Percentiles rank a stretch among this genome's conserved stretches.
Conservation (phyloP, 2,888 invertebrate genomes). For the Trichacis sp. region DNA sequence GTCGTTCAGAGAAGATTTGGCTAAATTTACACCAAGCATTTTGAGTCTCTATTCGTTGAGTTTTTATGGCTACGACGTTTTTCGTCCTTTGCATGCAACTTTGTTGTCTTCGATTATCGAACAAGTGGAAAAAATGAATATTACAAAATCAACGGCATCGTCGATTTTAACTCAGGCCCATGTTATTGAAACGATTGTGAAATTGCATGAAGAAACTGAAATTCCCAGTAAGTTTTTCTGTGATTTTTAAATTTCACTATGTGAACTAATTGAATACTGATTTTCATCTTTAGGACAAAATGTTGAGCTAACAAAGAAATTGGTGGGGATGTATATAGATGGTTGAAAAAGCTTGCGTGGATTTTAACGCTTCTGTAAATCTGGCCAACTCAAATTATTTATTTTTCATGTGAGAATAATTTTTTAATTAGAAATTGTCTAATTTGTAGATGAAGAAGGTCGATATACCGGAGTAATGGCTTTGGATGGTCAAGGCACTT, state of each 20-base stretch:
- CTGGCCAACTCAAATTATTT: too few relatives aligned
- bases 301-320: background rate
- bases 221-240: background rate
- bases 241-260: background rate
- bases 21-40: slow-evolving; percentile 52
- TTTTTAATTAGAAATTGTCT: slow-evolving; percentile 5
- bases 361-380: background rate
- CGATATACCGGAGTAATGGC: slow-evolving; percentile 75
- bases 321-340: background rate
- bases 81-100: slow-evolving; percentile 52
- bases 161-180: slow-evolving; percentile 50
- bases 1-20: slow-evolving; percentile 53
- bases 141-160: slow-evolving; percentile 51
- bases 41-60: slow-evolving; percentile 39
- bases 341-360: background rate
- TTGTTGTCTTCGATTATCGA: slow-evolving; percentile 48
- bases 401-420: background rate
- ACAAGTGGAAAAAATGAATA: slow-evolving; percentile 50
- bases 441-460: slow-evolving; percentile 64
- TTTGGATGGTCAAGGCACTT: slow-evolving; percentile 76
- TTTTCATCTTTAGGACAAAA: background rate
- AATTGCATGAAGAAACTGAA: slow-evolving; percentile 25
- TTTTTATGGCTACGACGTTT: slow-evolving; percentile 56
- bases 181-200: slow-evolving; percentile 51
- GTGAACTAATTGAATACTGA: background rate